Conservation (phyloP, 2,888 invertebrate genomes). For the Eubasilissa splendida region DNA sequence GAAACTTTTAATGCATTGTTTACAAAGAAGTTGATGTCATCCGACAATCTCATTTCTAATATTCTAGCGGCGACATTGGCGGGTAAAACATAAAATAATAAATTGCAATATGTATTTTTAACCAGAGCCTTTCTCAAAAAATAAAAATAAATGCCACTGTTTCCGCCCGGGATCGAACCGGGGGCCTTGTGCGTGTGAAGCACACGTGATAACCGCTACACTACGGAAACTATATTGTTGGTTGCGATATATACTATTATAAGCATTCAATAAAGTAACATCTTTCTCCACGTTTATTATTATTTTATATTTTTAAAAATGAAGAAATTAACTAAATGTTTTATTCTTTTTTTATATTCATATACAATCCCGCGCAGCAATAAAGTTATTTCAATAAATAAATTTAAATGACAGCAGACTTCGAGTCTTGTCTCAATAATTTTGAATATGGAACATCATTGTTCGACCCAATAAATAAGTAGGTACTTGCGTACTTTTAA, state of each 20-base stretch:
- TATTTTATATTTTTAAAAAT: no score
- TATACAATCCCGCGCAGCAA: not conserved
- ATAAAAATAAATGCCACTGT: slow-evolving; percentile 63
- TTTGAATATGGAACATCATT: no score
- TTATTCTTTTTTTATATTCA: not conserved
- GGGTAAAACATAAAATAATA: slow-evolving; percentile 64
- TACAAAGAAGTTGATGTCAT: slow-evolving; percentile 39
- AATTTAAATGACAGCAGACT: no score
- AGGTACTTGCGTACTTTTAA: no score
- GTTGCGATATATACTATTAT: slow-evolving; percentile 2
- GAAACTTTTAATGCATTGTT: slow-evolving; percentile 22
- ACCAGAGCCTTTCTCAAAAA: not conserved
- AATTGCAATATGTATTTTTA: slow-evolving; percentile 13
- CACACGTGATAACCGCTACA: slow-evolving; percentile 87
- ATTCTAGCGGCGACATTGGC: slow-evolving; percentile 76
- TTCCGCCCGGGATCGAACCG: slow-evolving; percentile 82
- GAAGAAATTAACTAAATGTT: not conserved
- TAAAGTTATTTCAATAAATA: no score
- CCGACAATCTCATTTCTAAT: slow-evolving; percentile 69
- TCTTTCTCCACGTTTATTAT: no score
- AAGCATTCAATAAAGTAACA: not conserved
- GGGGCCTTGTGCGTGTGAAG: slow-evolving; percentile 85
- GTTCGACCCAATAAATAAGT: no score
- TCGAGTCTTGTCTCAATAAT: no score
- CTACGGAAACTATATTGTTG: slow-evolving; percentile 74